phyloP scores from a whole-genome alignment of 2,888 invertebrate genomes.

The Ennomos quercinarius region DNA sequence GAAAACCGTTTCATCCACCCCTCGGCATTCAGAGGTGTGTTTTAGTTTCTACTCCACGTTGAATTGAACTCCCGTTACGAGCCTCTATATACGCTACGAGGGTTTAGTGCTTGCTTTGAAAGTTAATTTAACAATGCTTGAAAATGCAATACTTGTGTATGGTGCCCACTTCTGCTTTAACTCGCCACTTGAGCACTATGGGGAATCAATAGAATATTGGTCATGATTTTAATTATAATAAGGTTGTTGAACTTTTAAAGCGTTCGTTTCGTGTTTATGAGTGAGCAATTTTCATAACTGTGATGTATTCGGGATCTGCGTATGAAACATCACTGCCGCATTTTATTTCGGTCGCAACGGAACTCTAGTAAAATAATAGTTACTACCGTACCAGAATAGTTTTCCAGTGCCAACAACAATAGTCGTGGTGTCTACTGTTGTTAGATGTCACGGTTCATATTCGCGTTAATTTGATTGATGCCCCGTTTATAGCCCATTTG shows the following conservation, averaged over 20 bases:
- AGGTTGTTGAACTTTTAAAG: too few species aligned
- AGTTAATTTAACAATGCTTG: too few species aligned
- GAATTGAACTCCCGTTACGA: constrained; percentile 50
- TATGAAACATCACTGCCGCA: constrained; percentile 14
- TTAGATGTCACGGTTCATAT: constrained; percentile 55
- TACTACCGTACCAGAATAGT: not conserved
- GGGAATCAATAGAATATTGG: too few species aligned
- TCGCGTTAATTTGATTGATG: constrained; percentile 60
- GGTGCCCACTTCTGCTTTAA: too few species aligned
- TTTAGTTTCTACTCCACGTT: constrained; percentile 40
- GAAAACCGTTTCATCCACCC: constrained; percentile 30
- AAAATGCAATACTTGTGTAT: too few species aligned
- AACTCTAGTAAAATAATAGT: not conserved
- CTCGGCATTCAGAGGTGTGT: constrained; percentile 37
- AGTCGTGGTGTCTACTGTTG: constrained; percentile 34
- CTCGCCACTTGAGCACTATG: too few species aligned
- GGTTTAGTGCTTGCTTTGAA: constrained; percentile 28
- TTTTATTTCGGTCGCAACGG: constrained; percentile 24
- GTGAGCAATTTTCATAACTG: too few species aligned
- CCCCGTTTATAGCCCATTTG: constrained; percentile 35
- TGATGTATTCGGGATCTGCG: constrained; percentile 18
- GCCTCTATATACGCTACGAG: too few species aligned
- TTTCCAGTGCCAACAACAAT: constrained; percentile 37
- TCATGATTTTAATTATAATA: too few species aligned
- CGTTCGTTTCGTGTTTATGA: too few species aligned